Evolutionary conservation across 2,888 invertebrate genomes (phyloP), one percentile per base, ranked within the genome.

Genomic region (Anaspis maculata): DNA sequence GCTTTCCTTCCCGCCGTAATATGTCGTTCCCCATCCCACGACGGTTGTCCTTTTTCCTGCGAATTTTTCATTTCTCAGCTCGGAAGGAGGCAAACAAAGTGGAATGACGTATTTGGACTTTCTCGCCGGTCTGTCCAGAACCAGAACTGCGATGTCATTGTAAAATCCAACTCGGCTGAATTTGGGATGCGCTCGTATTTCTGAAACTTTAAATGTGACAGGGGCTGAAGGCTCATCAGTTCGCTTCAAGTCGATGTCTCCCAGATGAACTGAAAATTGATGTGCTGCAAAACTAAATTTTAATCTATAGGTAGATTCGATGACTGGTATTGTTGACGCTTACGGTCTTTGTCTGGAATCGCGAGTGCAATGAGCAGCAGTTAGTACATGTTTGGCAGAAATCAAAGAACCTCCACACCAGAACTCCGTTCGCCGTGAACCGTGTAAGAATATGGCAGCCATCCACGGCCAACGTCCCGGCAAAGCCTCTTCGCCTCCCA

Each of bases 401-500:
- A 94, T 79, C 25, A 94, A 67, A 0, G 89, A 85, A 1, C 92
- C 94, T 0, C 92, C 92, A 57, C 94, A 94, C 91, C 91, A 91
- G 67, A 90, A 91, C 64, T 90, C 90, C 0, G 85, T 79, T 14
- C 88, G 74, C 50, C 83, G 77, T 21, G 81, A 77, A 5, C 89
- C 90, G 56, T 89, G 88, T 27, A 92, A 71, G 64, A 86, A 92
- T 49, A 92, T 89, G 1, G 92, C 92, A 0, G 88, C 94, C 84
- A 95, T 86, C 94, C 94, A 95, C 0, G 95, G 94, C 89, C 91
- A 91, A 31, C 87, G 78, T 0, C 92, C 92, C 0, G 87, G 80
- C 13, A 81, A 70, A 0, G 90, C 74, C 58, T 84, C 82, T 32
- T 83, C 79, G 3, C 95, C 95, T 0, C 95, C 95, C 0, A 95